Evolutionary conservation across 1,140 invertebrate genomes (phyloP).

Genomic region (Spodoptera litura): DNA sequence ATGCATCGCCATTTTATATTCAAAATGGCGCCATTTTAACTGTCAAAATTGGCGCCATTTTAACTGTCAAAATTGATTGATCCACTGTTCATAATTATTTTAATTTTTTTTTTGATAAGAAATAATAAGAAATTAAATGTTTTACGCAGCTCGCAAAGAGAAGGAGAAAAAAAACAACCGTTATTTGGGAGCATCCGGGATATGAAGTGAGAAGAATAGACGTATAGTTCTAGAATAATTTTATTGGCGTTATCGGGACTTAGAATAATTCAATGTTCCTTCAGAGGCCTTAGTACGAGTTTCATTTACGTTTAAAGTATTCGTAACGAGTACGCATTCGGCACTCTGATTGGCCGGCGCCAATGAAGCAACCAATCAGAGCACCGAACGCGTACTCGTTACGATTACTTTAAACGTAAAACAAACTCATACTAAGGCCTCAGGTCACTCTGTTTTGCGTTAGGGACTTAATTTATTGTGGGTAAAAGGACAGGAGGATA

Average conservation of each 20-base stretch:
- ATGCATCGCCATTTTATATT: too few species aligned
- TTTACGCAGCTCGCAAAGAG: conserved; percentile 67
- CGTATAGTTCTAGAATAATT: conserved; percentile 35
- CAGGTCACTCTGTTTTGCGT: neutral
- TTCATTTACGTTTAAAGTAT: too few species aligned
- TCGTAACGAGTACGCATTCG: too few species aligned
- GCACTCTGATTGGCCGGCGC: too few species aligned
- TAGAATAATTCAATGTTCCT: conserved; percentile 34
- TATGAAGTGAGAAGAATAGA: conserved; percentile 66
- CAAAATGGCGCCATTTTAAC: too few species aligned
- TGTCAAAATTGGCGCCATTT: too few species aligned
- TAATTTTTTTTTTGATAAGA: neutral
- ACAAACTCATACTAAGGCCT: too few species aligned
- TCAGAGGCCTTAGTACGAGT: too few species aligned
- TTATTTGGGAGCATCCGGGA: conserved; percentile 58
- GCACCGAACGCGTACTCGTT: too few species aligned
- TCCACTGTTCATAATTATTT: neutral
- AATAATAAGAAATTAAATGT: conserved; percentile 37
- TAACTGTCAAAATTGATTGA: too few species aligned
- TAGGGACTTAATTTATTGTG: conserved; percentile 20
- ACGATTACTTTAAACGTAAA: too few species aligned
- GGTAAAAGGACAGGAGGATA: neutral
- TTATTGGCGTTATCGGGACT: conserved; percentile 50
- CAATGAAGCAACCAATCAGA: too few species aligned
- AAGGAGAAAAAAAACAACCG: conserved; percentile 56